Base-by-base conservation (phyloP, 2,113 vertebrate genomes). In the Myodes glareolus region DNA sequence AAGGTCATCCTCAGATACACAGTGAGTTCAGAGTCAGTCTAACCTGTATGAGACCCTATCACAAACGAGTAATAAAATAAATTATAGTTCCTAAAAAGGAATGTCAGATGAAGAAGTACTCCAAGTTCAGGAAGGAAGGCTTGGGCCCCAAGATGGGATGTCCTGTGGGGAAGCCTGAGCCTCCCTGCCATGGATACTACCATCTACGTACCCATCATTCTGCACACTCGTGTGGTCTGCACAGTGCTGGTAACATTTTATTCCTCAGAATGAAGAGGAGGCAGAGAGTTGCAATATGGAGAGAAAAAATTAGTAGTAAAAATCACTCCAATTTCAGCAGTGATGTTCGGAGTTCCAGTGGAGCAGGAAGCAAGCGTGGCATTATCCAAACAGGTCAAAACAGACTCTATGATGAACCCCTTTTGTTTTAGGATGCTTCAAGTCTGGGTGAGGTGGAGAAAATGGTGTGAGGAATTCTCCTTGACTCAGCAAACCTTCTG, bases 351-450 rank as follows among this genome's bases (percentile, higher is more conserved):
- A 73, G 39, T 81, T 87, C 55, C 10, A 36, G 7, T 6, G 39
- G 19, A 55, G 73, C 61, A 47, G 75, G n/a, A 75, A 29, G 42
- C 31, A 80, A 55, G 58, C 1, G 4, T 42, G 52, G 65, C 10
- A 19, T 45, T 29, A 29, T 29, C 52, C 45, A 75, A 67, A 82
- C n/a, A 23, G 75, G 36, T 68, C 75, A 58, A 70, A 88, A 16
- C 23, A 7, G 25, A 5, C 55, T 39, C 50, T 52, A 27, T 29
- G 13, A 61, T 31, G 14, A 88, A 68, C 65, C 42, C 33, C n/a
- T 70, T 93, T 89, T 89, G 85, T 55, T 86, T 61, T 52, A 68
- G 39, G 52, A 80, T 63, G 42, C 13, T 78, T 90, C 65, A 96
- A 87, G 90, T 14, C 76, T 27, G 68, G 5, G 75, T 16, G 47